phyloP scores from a whole-genome alignment of 2,888 invertebrate species.

The Sesamia inferens region DNA sequence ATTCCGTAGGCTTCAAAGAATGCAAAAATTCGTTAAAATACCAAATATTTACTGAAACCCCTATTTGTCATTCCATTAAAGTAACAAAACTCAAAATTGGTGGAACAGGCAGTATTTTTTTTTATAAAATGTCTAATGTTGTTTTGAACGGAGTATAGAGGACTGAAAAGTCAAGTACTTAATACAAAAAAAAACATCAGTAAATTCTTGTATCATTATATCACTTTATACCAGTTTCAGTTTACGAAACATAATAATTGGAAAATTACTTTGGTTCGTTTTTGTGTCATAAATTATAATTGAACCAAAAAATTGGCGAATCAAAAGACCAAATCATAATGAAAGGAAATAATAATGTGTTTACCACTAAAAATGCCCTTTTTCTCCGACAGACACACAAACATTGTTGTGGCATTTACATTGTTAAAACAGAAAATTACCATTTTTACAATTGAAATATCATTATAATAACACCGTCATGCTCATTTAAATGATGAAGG shows the following conservation, averaged over 20 bases:
- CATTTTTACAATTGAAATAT: slow-evolving; percentile 26
- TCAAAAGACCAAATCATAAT: not conserved
- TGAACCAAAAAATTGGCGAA: not conserved
- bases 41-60: no score
- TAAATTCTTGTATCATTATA: not conserved
- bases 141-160: no score
- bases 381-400: not conserved
- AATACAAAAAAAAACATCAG: not conserved
- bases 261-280: not conserved
- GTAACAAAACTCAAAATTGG: no score
- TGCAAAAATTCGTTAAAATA: no score
- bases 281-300: not conserved
- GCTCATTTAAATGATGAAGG: slow-evolving; percentile 13
- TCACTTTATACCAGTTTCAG: not conserved
- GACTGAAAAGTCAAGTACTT: not conserved
- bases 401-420: not conserved
- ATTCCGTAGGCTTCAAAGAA: no score
- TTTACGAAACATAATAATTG: not conserved
- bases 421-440: slow-evolving; percentile 29
- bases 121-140: no score
- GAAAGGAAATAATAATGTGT: not conserved
- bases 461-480: slow-evolving; percentile 14
- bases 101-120: no score
- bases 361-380: not conserved
- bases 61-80: no score